A percentile compares a stretch with the other conserved stretches of the same genome.
Evolutionary conservation across 2,888 invertebrate species (phyloP).

Genomic region (Catocala nupta): DNA sequence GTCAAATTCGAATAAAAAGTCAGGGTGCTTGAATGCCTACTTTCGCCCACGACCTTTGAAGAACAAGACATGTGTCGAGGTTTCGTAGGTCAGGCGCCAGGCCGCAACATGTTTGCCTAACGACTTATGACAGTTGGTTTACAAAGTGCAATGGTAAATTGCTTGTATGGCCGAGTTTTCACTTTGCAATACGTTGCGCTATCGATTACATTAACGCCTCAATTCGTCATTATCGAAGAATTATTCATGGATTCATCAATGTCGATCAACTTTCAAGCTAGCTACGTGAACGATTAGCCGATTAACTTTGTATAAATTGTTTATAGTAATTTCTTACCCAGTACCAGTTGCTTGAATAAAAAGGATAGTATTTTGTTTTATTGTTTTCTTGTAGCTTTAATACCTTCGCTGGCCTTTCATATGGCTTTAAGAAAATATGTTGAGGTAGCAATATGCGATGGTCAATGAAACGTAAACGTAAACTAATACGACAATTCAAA

Average conservation of each 20-base stretch:
- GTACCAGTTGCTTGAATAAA: too few relatives aligned
- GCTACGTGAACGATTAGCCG: not conserved
- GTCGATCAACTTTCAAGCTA: slow-evolving; percentile 26
- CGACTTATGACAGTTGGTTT: slow-evolving; percentile 37
- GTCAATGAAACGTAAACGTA: too few relatives aligned
- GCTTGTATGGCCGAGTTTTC: slow-evolving; percentile 18
- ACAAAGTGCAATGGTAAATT: slow-evolving; percentile 20
- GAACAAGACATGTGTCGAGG: slow-evolving; percentile 47
- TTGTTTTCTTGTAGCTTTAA: too few relatives aligned
- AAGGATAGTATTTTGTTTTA: too few relatives aligned
- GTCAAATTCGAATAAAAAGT: slow-evolving; percentile 23
- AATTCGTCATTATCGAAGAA: slow-evolving; percentile 25
- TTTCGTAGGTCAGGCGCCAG: slow-evolving; percentile 44
- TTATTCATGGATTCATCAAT: slow-evolving; percentile 32
- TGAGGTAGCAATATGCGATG: too few relatives aligned
- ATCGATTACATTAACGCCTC: slow-evolving; percentile 15
- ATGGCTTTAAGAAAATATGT: too few relatives aligned
- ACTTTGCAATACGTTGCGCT: slow-evolving; percentile 18
- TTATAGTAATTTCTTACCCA: too few relatives aligned
- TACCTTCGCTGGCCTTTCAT: too few relatives aligned
- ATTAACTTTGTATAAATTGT: too few relatives aligned
- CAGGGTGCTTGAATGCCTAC: slow-evolving; percentile 21
- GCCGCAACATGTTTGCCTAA: slow-evolving; percentile 43
- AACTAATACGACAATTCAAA: too few relatives aligned
- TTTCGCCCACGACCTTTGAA: slow-evolving; percentile 52